Evolutionary conservation across 2,113 vertebrate genomes (phyloP).

Genomic region (Zingel zingel): DNA sequence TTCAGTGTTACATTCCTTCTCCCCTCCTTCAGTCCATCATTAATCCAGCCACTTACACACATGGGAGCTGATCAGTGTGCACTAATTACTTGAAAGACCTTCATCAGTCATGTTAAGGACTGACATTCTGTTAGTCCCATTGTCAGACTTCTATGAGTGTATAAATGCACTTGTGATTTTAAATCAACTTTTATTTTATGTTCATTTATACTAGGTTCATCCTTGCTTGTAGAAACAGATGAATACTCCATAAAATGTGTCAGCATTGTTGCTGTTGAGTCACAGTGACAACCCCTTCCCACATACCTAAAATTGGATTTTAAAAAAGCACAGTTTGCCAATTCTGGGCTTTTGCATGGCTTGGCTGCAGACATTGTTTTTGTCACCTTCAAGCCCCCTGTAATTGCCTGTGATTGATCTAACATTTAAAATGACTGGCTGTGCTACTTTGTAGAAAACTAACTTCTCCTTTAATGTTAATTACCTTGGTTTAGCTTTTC

Average conservation of each 20-base stretch:
- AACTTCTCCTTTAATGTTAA: background rate
- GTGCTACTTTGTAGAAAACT: conserved; percentile 22
- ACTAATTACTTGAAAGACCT: conserved; percentile 17
- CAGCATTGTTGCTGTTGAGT: background rate
- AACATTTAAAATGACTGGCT: conserved; percentile 13
- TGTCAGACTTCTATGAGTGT: background rate
- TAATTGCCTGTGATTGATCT: conserved; percentile 26
- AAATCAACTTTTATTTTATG: background rate
- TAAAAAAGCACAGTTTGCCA: background rate
- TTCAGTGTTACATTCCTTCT: no score
- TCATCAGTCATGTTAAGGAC: conserved; percentile 7
- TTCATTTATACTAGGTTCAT: background rate
- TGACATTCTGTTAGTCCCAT: background rate
- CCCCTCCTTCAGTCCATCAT: no score
- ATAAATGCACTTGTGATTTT: background rate
- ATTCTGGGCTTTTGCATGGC: background rate
- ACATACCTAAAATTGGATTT: background rate
- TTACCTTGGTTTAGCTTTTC: conserved; percentile 24
- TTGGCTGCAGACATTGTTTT: conserved; percentile 12
- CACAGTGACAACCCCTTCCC: background rate
- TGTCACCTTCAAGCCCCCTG: conserved; percentile 9
- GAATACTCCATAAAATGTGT: background rate
- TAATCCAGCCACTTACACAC: no score
- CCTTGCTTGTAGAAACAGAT: background rate
- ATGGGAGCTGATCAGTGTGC: conserved; percentile 3